These are phyloP conservation scores for Hymenopus coronatus DNA, from an alignment of 2,888 invertebrate genomes.

Conservation along the genomic window DNA sequence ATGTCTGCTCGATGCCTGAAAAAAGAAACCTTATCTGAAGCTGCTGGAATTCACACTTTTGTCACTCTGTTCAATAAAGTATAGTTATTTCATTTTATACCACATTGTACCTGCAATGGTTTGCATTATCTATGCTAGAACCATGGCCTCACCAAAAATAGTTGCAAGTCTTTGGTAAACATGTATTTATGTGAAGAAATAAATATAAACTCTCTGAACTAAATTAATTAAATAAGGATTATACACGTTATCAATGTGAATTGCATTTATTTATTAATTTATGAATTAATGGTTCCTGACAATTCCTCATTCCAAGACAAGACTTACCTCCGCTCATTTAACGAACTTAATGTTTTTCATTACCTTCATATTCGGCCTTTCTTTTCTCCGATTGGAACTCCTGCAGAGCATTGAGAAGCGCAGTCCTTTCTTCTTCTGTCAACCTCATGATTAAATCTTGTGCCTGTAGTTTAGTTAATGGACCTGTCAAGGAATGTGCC, in stretches of 20 bases:
- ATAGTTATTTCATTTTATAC: no score
- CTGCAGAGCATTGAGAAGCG: conserved; percentile 65
- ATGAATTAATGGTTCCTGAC: no score
- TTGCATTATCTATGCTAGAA: no score
- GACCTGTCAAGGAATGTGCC: conserved; percentile 37
- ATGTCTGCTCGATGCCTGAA: no score
- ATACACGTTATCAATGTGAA: no score
- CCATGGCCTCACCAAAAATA: background rate
- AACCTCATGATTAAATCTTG: conserved; percentile 69
- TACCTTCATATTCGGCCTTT: conserved; percentile 79
- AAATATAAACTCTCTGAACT: background rate
- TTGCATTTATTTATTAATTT: no score
- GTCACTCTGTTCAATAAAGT: no score
- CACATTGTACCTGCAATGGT: no score
- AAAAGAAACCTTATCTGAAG: no score
- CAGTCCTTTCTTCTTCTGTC: conserved; percentile 68
- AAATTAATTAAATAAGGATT: background rate
- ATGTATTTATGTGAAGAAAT: background rate
- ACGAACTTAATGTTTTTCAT: background rate
- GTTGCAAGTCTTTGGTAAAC: background rate
- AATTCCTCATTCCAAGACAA: no score
- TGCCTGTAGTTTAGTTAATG: conserved; percentile 66
- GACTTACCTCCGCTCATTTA: background rate
- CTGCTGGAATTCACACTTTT: no score
- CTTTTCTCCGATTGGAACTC: conserved; percentile 71